Conservation (phyloP, 2,797 vertebrate species). For the Cheirogaleus major region DNA sequence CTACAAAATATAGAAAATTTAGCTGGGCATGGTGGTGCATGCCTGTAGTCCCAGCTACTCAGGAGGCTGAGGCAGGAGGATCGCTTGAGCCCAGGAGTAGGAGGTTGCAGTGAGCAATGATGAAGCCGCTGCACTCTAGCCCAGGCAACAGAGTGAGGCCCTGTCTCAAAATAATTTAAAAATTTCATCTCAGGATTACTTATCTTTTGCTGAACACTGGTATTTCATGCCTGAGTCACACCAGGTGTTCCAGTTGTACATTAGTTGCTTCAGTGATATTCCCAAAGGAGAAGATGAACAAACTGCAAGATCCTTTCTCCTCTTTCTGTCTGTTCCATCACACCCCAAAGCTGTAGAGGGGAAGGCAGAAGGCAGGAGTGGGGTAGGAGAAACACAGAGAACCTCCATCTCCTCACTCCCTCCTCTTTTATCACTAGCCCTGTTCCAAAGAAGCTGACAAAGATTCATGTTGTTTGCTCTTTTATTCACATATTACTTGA, state of each 20-base stretch:
- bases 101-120: not conserved
- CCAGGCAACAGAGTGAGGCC: not conserved
- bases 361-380: not conserved
- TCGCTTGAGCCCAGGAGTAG: not conserved
- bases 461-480: fast-evolving
- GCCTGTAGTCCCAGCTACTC: not conserved
- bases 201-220: no score
- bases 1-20: not conserved
- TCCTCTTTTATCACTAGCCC: fast-evolving
- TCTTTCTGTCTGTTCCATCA: not conserved
- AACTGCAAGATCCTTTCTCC: not conserved
- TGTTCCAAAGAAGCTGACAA: fast-evolving
- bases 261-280: not conserved
- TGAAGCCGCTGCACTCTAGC: not conserved
- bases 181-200: fast-evolving
- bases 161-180: not conserved
- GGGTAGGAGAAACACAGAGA: not conserved
- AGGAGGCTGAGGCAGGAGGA: not conserved
- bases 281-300: not conserved
- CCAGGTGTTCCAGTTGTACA: not conserved
- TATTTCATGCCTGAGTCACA: not conserved
- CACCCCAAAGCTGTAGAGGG: not conserved
- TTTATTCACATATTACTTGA: not conserved
- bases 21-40: not conserved
- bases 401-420: fast-evolving